Evolutionary conservation across 2,888 invertebrate genomes (phyloP), one percentile per base, ranked within the genome.

Genomic region (Rotaria socialis): DNA sequence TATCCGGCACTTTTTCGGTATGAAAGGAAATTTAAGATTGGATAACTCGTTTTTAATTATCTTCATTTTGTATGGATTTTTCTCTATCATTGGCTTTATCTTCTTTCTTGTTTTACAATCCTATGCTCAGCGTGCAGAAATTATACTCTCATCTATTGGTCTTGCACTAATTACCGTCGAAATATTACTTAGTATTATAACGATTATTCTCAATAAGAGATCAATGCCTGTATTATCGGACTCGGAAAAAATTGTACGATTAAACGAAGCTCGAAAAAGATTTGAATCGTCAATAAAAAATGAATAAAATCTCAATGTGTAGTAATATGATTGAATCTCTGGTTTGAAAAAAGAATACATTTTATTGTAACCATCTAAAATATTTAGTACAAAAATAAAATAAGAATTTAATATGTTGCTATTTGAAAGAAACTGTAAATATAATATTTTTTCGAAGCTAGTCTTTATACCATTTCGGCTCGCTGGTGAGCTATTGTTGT

Each of bases 51-150:
- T 95, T 87, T 94, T 96, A 87, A 93, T 95, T 88, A 92, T 95
- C 88, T 96, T 95, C 85, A 93, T 96, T 88, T 90, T 95, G 86
- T 93, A 96, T 88, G 95, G 95, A 87, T 93, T 96, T 89, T 96
- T 96, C 10, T 94, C 95, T 88, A 93, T 95, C 67, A 92, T 95
- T 87, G 95, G 95, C 80, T 94, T 95, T n/a, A 93, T 95, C 87
- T 97, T 96, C 92, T 94, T 96, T 90, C 93, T 96, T 87, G 93
- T 95, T 88, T 96, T 95, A 94, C 96, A 97, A 92, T 94, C 95
- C 67, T 95, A 95, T 91, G 94, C 96, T 86, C 93, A 96, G 85
- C 93, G 95, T 88, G 92, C 96, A 88, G 97, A 97, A 92, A 94
- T 95, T 89, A 95, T 96, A 89, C 93, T 96, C 90, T 94, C 95